Evolutionary conservation across 1,140 invertebrate genomes (phyloP).

Genomic region (Oreohelix idahoensis): DNA sequence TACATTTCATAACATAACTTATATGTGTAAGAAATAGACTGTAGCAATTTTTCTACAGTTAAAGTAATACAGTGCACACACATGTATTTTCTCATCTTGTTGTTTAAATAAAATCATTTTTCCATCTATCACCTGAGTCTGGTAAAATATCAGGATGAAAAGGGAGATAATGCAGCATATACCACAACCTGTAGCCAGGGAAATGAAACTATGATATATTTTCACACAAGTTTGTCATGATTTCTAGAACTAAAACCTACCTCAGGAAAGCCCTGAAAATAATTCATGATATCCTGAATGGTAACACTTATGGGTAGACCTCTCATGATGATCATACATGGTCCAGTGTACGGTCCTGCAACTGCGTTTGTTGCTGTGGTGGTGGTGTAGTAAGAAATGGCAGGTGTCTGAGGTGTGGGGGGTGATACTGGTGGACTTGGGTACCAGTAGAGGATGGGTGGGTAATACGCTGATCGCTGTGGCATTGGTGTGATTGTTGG

Average conservation of each 20-base stretch:
- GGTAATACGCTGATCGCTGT: slow-evolving; percentile 55
- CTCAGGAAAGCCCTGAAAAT: slow-evolving; percentile 75
- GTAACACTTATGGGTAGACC: slow-evolving; percentile 73
- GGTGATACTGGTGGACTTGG: slow-evolving; percentile 94
- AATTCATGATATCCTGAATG: slow-evolving; percentile 72
- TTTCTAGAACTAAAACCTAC: slow-evolving; percentile 61
- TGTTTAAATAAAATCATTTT: no score
- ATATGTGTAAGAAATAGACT: no score
- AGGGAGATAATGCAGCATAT: no score
- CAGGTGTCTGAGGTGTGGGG: slow-evolving; percentile 77
- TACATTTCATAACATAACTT: no score
- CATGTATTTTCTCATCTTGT: no score
- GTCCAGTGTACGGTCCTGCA: slow-evolving; percentile 71
- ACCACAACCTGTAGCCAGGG: no score
- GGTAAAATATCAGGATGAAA: no score
- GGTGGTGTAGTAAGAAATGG: slow-evolving; percentile 36
- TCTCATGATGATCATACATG: slow-evolving; percentile 74
- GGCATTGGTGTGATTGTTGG: slow-evolving; percentile 42
- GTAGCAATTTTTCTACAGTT: no score
- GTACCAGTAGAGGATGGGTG: slow-evolving; percentile 81
- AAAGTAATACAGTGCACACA: no score
- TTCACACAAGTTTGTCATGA: no score
- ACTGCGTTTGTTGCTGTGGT: slow-evolving; percentile 9
- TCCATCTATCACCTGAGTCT: no score
- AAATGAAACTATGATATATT: no score